Conservation (phyloP, 2,797 vertebrate genomes). For the Pseudocheirus occidentalis region DNA sequence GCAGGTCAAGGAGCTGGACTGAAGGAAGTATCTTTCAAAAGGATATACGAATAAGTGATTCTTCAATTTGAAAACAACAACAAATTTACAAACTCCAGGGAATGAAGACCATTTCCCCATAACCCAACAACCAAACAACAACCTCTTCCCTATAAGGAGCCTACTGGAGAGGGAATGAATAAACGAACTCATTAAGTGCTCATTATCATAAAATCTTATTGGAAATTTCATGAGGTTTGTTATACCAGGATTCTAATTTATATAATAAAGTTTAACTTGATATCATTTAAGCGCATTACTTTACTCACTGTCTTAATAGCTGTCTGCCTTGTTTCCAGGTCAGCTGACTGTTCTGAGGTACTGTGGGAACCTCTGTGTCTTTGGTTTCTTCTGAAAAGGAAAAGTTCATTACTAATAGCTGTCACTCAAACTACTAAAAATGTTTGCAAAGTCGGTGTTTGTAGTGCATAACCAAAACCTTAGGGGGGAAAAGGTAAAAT, state of each 20-base stretch:
- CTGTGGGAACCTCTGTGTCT: slow-evolving; percentile 94
- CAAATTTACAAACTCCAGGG: background rate
- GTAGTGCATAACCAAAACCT: background rate
- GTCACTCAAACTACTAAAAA: slow-evolving; percentile 58
- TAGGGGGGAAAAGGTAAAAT: background rate
- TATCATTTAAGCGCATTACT: background rate
- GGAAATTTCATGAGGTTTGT: background rate
- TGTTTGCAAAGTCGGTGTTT: slow-evolving; percentile 17
- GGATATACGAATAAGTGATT: background rate
- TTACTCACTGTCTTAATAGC: slow-evolving; percentile 97
- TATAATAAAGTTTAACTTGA: background rate
- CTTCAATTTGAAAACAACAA: background rate
- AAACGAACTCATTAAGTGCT: background rate
- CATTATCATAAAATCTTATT: background rate
- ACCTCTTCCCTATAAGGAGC: background rate
- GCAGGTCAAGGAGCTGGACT: background rate
- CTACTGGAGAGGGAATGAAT: background rate
- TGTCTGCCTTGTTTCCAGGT: slow-evolving; percentile 99
- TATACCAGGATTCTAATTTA: background rate
- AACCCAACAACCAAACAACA: background rate
- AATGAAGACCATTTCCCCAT: background rate
- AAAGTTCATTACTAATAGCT: slow-evolving; percentile 34
- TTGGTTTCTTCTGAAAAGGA: slow-evolving; percentile 94
- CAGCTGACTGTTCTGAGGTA: slow-evolving; percentile 97
- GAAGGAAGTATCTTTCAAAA: background rate